Percentiles rank a stretch among this genome's conserved stretches.
Conservation (phyloP, 1,140 invertebrate species). For the Scylla paramamosain region DNA sequence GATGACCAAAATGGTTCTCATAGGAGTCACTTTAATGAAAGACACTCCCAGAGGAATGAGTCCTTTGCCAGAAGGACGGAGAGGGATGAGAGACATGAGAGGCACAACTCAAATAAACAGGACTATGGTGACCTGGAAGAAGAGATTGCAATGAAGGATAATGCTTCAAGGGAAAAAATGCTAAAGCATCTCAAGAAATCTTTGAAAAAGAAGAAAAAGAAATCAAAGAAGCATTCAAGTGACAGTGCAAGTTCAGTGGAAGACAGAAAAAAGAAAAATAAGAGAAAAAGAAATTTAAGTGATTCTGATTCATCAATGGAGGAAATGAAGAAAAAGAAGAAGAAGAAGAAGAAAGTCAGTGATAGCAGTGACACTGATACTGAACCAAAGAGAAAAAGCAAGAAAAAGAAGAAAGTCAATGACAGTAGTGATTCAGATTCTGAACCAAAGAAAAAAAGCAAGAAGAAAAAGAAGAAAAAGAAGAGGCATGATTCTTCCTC, state of each 20-base stretch:
- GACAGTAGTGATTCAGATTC: conserved; percentile 50
- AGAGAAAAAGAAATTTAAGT: not conserved
- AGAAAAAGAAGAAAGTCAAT: conserved; percentile 45
- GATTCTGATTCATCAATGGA: not conserved
- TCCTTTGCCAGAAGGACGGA: conserved; percentile 11
- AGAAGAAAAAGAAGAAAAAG: conserved; percentile 64
- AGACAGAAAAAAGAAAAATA: conserved; percentile 23
- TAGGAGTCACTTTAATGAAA: not conserved
- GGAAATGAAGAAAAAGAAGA: conserved; percentile 23
- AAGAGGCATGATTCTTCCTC: conserved; percentile 50
- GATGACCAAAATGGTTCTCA: not conserved
- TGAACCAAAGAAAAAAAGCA: conserved; percentile 59
- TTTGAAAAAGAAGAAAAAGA: conserved; percentile 56
- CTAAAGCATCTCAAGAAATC: conserved; percentile 58
- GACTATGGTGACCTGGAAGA: conserved; percentile 12
- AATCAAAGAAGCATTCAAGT: conserved; percentile 5
- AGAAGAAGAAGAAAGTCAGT: conserved; percentile 35
- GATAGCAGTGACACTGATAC: conserved; percentile 28
- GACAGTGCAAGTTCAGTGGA: conserved; percentile 33
- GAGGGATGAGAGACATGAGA: conserved; percentile 52
- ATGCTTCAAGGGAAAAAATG: conserved; percentile 60
- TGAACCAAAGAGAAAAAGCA: conserved; percentile 54
- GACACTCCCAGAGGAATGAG: not conserved
- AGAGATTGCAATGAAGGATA: conserved; percentile 31
- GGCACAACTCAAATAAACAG: conserved; percentile 25